Base-by-base conservation (phyloP, 1,140 invertebrate species). In the Bombyx mandarina region DNA sequence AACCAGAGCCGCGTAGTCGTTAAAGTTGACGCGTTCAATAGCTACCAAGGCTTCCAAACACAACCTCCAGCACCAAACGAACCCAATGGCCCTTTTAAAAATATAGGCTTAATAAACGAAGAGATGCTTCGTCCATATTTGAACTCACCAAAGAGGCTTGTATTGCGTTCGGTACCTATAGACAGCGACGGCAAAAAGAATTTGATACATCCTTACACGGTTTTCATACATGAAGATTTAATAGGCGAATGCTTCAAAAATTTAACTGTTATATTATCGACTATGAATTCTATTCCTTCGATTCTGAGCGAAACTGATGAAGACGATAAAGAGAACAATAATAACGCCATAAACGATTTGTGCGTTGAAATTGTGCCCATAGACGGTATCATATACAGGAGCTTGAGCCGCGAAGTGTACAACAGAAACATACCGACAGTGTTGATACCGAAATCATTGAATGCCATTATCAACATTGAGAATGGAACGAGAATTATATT, bases 161-260 rank as follows among this genome's bases (percentile, higher is more conserved):
- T 82, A 7, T 62, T 87, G 52, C 69, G 84, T 72, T 77, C 77
- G 44, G 43, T 82, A 10, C 79, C 79, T 4, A 76, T 85, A 52
- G 81, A 87, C 49, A 76, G 82, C 67, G 82, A 87, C 64, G 82
- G 81, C 12, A 86, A 85, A 67, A 86, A 71, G 43, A 76, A 88
- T 59, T 58, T 86, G 43, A 84, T 88, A 65, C 80, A 84, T 69
- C 82, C 85, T 8, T 88, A 87, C 61, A 82, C 67, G 62, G 80
- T 87, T 7, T 87, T 83, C 51, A 63, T 82, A 6, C 84, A 86
- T 71, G 79, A 87, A 71, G 77, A 86, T 53, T 73, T 79, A 52
- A 60, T 83, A 58, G 61, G 71, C 53, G 60, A 71, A 45, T 77
- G 69, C 50, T 81, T 73, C 67, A 84, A 76, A 62, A 57, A 78